Conservation (phyloP, 2,888 invertebrate genomes). For the Machimus rusticus region DNA sequence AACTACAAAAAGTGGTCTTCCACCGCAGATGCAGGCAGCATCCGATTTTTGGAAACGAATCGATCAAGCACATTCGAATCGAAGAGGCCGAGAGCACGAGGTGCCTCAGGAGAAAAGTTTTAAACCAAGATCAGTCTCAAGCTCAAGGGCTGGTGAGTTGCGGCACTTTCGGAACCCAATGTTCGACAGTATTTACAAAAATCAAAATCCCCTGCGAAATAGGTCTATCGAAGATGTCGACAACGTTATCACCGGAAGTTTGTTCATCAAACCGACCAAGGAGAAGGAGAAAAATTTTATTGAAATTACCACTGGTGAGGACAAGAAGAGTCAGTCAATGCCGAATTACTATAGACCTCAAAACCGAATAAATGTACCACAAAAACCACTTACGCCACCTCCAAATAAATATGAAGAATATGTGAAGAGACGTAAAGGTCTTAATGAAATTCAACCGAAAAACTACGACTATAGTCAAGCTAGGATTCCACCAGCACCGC, state of each 20-base stretch:
- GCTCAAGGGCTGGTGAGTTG: slow-evolving; percentile 56
- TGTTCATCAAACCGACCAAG: slow-evolving; percentile 58
- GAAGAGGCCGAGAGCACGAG: slow-evolving; percentile 50
- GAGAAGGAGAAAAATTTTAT: slow-evolving; percentile 54
- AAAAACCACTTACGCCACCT: slow-evolving; percentile 49
- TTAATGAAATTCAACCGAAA: background rate
- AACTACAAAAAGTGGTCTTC: slow-evolving; percentile 58
- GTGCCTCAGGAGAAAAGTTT: slow-evolving; percentile 44
- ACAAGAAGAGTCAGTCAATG: slow-evolving; percentile 59
- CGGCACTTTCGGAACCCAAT: slow-evolving; percentile 54
- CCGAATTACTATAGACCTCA: slow-evolving; percentile 58
- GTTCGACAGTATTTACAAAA: slow-evolving; percentile 43
- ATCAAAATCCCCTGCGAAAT: slow-evolving; percentile 12
- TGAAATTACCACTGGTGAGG: slow-evolving; percentile 54
- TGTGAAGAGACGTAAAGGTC: background rate
- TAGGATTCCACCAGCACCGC: slow-evolving; percentile 53
- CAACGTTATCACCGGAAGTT: slow-evolving; percentile 57
- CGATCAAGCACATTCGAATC: slow-evolving; percentile 64
- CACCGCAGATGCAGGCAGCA: slow-evolving; percentile 63
- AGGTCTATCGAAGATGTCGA: slow-evolving; percentile 45
- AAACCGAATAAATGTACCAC: background rate
- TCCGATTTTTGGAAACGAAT: slow-evolving; percentile 73
- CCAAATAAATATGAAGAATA: slow-evolving; percentile 61
- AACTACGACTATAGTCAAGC: background rate
- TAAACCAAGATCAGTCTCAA: slow-evolving; percentile 60